A percentile compares a stretch with the other conserved stretches of the same genome.
phyloP scores from a whole-genome alignment of 2,888 invertebrate genomes.

The Cantharis nigra region DNA sequence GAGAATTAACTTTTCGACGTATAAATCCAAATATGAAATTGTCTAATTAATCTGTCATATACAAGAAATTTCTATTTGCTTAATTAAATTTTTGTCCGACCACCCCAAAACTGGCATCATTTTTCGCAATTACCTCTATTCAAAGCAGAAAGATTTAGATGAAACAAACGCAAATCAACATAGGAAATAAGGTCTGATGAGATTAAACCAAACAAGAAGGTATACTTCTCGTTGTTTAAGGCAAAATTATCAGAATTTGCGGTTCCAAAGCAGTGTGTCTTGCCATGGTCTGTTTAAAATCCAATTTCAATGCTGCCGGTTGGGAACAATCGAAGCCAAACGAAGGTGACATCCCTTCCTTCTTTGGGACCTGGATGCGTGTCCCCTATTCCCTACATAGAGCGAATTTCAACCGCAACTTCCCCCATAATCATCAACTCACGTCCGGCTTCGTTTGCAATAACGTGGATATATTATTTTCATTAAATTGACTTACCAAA shows the following conservation, averaged over 20 bases:
- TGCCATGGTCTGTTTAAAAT: conserved; percentile 49
- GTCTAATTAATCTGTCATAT: background rate
- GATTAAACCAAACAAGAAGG: conserved; percentile 6
- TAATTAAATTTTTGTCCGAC: background rate
- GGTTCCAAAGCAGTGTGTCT: conserved; percentile 35
- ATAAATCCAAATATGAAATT: background rate
- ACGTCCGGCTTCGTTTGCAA: conserved; percentile 18
- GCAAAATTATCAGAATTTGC: conserved; percentile 31
- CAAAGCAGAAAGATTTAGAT: background rate
- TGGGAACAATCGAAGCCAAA: conserved; percentile 53
- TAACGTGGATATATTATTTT: conserved; percentile 14
- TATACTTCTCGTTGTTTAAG: conserved; percentile 13
- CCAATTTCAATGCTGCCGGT: conserved; percentile 47
- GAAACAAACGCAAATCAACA: background rate
- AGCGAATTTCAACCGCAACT: conserved; percentile 37
- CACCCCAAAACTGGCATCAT: background rate
- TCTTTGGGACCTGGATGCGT: conserved; percentile 33
- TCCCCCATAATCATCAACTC: conserved; percentile 31
- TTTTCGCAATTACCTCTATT: background rate
- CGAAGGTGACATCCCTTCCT: conserved; percentile 50
- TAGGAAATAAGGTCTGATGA: background rate
- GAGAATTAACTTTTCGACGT: background rate
- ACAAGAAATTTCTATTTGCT: background rate
- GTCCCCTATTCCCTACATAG: conserved; percentile 29
- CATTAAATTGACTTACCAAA: background rate